Percentiles rank a stretch among this genome's conserved stretches.
Conservation (phyloP, 23 tunicate genomes). For the Diplosoma virens region DNA sequence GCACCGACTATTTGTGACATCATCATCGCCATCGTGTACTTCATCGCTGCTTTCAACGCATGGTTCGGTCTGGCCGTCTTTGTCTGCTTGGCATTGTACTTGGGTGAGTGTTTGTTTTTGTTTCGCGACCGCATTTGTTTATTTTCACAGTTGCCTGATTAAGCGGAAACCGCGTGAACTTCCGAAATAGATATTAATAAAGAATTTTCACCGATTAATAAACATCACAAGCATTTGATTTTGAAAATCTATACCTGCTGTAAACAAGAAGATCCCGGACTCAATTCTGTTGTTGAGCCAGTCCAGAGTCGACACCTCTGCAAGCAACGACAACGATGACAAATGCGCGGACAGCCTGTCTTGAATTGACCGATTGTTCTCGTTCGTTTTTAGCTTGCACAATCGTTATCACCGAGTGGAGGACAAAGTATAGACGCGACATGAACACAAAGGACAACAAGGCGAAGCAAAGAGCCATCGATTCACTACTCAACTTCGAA, state of each 20-base stretch:
- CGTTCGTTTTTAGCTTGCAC: constrained; percentile 62
- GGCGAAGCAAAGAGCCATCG: constrained; percentile 86
- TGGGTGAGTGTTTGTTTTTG: constrained; percentile 40
- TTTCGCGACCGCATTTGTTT: neutral
- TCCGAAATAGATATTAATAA: no score
- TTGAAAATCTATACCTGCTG: no score
- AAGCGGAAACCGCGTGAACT: no score
- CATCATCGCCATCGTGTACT: constrained; percentile 82
- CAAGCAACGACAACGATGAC: no score
- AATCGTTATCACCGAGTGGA: constrained; percentile 82
- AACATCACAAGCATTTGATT: no score
- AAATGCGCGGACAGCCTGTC: no score
- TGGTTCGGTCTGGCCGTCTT: constrained; percentile 88
- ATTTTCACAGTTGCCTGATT: neutral
- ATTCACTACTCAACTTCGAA: constrained; percentile 87
- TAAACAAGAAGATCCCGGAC: no score
- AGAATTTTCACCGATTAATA: no score
- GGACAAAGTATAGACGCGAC: constrained; percentile 82
- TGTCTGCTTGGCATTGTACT: constrained; percentile 47
- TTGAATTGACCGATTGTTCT: no score
- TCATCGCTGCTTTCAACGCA: constrained; percentile 69
- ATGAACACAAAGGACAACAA: constrained; percentile 83
- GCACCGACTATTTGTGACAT: constrained; percentile 83
- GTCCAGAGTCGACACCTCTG: no score
- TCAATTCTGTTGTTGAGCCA: no score